These are phyloP conservation scores for Cossypha caffra DNA, from an alignment of 2,797 vertebrate genomes.

Conservation along the genomic window DNA sequence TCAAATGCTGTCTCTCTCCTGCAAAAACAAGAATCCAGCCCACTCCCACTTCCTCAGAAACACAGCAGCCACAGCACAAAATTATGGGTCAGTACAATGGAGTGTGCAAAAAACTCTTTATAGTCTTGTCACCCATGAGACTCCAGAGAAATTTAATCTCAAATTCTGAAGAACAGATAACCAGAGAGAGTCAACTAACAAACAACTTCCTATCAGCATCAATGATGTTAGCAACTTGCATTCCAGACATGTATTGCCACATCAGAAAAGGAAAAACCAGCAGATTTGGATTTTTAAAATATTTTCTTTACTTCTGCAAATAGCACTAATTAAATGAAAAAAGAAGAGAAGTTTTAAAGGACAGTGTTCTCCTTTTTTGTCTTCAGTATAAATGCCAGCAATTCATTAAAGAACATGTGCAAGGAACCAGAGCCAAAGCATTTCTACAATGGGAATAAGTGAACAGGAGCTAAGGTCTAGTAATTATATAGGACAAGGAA, in stretches of 20 bases:
- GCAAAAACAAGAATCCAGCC: not conserved
- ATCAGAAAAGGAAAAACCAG: not conserved
- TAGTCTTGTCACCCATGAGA: not conserved
- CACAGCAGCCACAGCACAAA: not conserved
- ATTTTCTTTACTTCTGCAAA: not conserved
- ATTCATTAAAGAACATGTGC: conserved; percentile 17
- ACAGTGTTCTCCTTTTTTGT: not conserved
- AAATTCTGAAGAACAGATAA: not conserved
- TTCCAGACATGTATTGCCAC: not conserved
- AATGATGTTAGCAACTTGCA: not conserved
- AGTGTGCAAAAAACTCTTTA: not conserved
- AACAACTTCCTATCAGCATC: not conserved
- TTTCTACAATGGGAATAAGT: not conserved
- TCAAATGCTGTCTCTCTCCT: not conserved
- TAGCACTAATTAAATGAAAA: not conserved
- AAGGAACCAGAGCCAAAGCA: not conserved
- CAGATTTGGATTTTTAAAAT: not conserved
- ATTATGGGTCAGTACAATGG: not conserved
- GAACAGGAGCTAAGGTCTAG: conserved; percentile 12
- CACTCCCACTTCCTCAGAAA: not conserved
- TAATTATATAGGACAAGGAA: conserved; percentile 16
- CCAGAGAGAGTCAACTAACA: not conserved
- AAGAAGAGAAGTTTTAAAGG: not conserved
- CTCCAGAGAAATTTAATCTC: conserved; percentile 19
- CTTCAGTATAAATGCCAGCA: not conserved